phyloP scores from a whole-genome alignment of 2,797 vertebrate species.

The Sebastes itinus region DNA sequence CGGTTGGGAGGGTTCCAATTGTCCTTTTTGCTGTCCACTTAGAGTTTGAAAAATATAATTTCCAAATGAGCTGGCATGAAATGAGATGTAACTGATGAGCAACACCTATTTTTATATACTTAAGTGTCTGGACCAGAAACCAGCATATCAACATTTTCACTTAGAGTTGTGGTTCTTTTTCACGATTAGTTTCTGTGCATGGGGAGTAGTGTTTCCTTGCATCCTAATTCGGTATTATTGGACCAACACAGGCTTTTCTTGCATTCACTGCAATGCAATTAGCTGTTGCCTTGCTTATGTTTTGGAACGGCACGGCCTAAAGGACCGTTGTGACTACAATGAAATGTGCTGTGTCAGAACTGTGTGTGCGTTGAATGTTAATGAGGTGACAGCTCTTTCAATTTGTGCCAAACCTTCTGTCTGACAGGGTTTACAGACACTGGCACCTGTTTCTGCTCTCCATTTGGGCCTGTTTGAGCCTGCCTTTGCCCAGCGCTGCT shows the following conservation, averaged over 20 bases:
- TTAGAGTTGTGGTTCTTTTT: background rate
- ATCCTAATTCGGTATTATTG: slow-evolving; percentile 36
- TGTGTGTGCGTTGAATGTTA: slow-evolving; percentile 63
- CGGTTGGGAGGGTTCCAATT: background rate
- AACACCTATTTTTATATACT: slow-evolving; percentile 11
- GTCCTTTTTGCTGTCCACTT: background rate
- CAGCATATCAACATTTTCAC: background rate
- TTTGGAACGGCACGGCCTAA: slow-evolving; percentile 50
- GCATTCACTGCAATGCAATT: slow-evolving; percentile 61
- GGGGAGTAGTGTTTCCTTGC: slow-evolving; percentile 1
- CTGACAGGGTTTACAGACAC: slow-evolving; percentile 34
- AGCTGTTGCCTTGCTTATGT: slow-evolving; percentile 57
- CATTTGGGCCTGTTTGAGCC: slow-evolving; percentile 29
- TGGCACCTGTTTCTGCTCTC: slow-evolving; percentile 47
- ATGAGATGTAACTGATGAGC: slow-evolving; percentile 5
- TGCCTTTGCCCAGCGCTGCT: slow-evolving; percentile 25
- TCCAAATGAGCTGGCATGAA: slow-evolving; percentile 18
- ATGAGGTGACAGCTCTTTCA: slow-evolving; percentile 58
- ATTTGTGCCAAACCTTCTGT: slow-evolving; percentile 55
- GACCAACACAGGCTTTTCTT: slow-evolving; percentile 21
- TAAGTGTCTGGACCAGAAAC: background rate
- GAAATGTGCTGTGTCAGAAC: slow-evolving; percentile 74
- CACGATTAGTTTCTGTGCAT: background rate
- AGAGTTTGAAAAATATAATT: slow-evolving; percentile 5
- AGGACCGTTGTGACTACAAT: slow-evolving; percentile 54